These are phyloP conservation scores for Phoronis australis DNA, from an alignment of 2,888 invertebrate genomes.

Conservation along the genomic window DNA sequence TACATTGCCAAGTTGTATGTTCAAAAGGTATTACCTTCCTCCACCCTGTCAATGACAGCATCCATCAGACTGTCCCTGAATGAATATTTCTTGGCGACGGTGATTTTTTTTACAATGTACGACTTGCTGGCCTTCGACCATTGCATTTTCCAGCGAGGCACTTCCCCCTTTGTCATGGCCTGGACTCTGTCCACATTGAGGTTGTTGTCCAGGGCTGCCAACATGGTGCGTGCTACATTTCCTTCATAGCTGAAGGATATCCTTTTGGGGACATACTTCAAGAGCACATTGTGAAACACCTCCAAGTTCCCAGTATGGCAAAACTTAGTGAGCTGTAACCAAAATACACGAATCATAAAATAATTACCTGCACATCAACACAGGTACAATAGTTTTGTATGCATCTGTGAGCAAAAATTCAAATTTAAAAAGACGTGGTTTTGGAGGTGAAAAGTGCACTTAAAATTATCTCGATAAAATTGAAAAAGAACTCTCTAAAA, in stretches of 20 bases:
- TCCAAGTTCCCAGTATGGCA: conserved; percentile 17
- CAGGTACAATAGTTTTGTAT: too few relatives aligned
- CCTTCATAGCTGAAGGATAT: conserved; percentile 10
- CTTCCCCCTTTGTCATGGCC: not conserved
- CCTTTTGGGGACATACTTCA: conserved; percentile 15
- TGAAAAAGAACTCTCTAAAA: too few relatives aligned
- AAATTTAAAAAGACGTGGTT: too few relatives aligned
- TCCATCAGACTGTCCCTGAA: not conserved
- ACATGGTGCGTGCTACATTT: conserved; percentile 9
- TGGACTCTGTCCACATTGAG: conserved; percentile 3
- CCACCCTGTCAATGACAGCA: not conserved
- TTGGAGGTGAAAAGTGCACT: too few relatives aligned
- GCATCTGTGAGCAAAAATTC: too few relatives aligned
- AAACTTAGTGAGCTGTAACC: conserved; percentile 8
- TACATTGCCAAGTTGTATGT: too few relatives aligned
- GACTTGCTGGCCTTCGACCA: not conserved
- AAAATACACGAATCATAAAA: too few relatives aligned
- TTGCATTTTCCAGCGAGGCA: not conserved
- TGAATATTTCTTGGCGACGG: not conserved
- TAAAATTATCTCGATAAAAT: too few relatives aligned
- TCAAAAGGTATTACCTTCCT: too few relatives aligned
- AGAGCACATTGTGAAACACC: conserved; percentile 12
- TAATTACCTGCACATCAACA: too few relatives aligned
- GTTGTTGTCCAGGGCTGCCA: conserved; percentile 14
- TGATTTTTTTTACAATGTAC: not conserved